Evolutionary conservation across 2,797 vertebrate species (phyloP).

Genomic region (Novumbra hubbsi): DNA sequence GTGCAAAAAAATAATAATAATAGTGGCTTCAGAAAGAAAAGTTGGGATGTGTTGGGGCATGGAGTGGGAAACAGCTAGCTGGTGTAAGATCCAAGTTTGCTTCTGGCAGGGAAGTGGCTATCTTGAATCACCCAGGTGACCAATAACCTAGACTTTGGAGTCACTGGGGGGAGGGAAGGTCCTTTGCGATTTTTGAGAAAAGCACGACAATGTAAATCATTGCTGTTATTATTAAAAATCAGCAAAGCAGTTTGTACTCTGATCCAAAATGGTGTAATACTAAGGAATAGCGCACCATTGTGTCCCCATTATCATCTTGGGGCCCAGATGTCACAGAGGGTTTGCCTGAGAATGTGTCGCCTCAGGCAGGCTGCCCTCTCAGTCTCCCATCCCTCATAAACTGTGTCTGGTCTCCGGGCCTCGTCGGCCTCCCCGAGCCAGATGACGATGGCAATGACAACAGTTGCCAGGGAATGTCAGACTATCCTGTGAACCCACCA

Average conservation of each 20-base stretch:
- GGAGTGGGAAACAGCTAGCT: no score
- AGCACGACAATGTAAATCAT: background rate
- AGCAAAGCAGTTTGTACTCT: no score
- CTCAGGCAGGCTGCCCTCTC: slow-evolving; percentile 27
- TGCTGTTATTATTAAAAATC: background rate
- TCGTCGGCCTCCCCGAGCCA: slow-evolving; percentile 18
- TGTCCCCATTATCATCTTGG: slow-evolving; percentile 8
- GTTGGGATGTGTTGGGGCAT: no score
- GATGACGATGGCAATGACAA: slow-evolving; percentile 32
- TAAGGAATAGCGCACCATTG: background rate
- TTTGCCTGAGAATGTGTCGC: slow-evolving; percentile 33
- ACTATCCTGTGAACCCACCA: background rate
- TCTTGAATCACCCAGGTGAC: background rate
- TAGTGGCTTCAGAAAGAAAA: no score
- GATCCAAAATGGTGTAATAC: no score
- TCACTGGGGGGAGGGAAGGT: background rate
- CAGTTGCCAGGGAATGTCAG: slow-evolving; percentile 26
- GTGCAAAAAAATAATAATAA: no score
- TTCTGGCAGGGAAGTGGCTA: background rate
- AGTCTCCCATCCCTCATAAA: slow-evolving; percentile 26
- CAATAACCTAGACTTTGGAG: background rate
- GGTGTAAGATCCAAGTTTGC: no score
- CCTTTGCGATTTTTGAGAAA: no score
- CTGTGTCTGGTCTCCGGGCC: slow-evolving; percentile 24
- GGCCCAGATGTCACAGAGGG: slow-evolving; percentile 35